Evolutionary conservation across 2,113 vertebrate genomes (phyloP).

Genomic region (Rallus limicola): DNA sequence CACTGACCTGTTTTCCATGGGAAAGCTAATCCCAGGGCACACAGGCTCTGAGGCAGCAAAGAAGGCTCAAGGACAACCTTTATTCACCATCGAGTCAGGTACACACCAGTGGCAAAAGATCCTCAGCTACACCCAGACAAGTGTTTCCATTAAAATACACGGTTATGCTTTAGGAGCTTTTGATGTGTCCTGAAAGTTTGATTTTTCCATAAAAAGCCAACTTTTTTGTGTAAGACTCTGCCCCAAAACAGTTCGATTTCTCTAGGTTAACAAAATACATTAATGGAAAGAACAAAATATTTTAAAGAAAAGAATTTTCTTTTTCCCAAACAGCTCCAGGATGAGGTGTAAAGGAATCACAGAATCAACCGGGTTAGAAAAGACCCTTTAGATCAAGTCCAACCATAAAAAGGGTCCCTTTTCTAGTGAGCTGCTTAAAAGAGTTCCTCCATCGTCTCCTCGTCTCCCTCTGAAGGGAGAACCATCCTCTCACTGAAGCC

Average conservation of each 20-base stretch:
- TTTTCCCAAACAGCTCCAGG: neutral
- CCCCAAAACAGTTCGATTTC: neutral
- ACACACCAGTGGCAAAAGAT: neutral
- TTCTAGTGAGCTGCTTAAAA: neutral
- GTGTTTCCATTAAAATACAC: neutral
- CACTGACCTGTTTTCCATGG: neutral
- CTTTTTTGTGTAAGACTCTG: neutral
- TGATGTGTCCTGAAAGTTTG: neutral
- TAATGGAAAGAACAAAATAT: neutral
- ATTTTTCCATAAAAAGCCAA: neutral
- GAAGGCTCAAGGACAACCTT: neutral
- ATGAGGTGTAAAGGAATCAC: neutral
- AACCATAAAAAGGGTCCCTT: neutral
- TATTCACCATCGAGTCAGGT: neutral
- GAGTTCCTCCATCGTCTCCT: neutral
- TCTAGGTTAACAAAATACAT: neutral
- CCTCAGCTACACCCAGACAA: rapidly evolving
- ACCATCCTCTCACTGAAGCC: neutral
- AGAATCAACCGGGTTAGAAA: no score
- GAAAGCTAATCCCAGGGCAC: neutral
- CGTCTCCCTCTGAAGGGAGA: neutral
- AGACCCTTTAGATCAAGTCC: no score
- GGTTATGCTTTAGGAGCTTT: neutral
- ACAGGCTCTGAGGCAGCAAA: rapidly evolving
- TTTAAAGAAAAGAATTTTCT: neutral